These are phyloP conservation scores for Carapus acus DNA, from an alignment of 2,797 vertebrate species.

Conservation along the genomic window DNA sequence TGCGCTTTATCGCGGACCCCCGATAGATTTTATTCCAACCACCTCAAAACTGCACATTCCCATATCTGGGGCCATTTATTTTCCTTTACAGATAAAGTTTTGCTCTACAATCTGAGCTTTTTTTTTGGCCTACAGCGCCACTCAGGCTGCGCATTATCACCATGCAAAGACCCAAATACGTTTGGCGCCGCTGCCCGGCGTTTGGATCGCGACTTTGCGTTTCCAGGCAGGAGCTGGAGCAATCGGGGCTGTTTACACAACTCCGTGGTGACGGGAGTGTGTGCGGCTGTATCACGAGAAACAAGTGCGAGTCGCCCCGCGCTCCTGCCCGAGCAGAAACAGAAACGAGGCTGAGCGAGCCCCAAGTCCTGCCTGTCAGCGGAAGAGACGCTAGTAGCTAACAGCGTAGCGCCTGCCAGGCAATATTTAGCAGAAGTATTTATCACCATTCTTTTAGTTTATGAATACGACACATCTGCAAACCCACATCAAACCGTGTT, in stretches of 20 bases:
- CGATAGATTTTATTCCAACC: no score
- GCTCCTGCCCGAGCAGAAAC: not conserved
- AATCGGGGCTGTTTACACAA: constrained; percentile 28
- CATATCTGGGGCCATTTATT: constrained; percentile 22
- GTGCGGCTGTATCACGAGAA: constrained; percentile 46
- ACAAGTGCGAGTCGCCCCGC: constrained; percentile 47
- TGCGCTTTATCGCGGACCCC: no score
- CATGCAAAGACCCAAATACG: constrained; percentile 24
- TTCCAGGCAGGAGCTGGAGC: constrained; percentile 48
- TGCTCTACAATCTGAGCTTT: constrained; percentile 16
- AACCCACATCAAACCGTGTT: no score
- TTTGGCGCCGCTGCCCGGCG: constrained; percentile 11
- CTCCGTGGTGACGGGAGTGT: constrained; percentile 45
- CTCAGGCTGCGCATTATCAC: constrained; percentile 44
- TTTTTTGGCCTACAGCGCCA: constrained; percentile 33
- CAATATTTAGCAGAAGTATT: no score
- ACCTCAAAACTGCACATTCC: not conserved
- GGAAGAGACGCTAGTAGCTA: no score
- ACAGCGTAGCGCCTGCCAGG: no score
- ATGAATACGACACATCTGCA: no score
- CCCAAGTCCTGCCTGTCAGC: no score
- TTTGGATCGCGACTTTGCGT: constrained; percentile 23
- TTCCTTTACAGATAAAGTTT: constrained; percentile 31
- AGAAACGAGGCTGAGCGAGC: not conserved
- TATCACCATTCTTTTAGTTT: no score